Percentiles rank a stretch among this genome's conserved stretches.
Evolutionary conservation across 1,140 invertebrate species (phyloP).

Genomic region (Pemphigus obesinymphae): DNA sequence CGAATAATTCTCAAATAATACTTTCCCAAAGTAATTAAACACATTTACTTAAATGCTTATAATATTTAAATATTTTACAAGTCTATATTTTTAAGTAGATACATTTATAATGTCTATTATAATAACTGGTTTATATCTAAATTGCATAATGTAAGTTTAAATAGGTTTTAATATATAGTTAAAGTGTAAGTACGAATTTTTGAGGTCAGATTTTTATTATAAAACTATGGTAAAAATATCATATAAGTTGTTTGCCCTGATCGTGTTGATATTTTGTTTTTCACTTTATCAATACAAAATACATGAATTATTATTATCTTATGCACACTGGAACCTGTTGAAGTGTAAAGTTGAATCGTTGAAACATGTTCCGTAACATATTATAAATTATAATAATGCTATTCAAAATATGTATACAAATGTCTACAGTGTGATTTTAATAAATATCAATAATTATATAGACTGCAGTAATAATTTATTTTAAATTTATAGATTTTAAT

Average conservation of each 20-base stretch:
- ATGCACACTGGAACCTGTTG: background rate
- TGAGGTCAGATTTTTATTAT: background rate
- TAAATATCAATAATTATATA: background rate
- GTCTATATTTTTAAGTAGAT: too few relatives aligned
- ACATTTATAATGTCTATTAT: too few relatives aligned
- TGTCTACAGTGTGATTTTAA: background rate
- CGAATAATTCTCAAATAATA: too few relatives aligned
- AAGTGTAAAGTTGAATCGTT: background rate
- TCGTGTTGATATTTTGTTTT: background rate
- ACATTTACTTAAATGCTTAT: too few relatives aligned
- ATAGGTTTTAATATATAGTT: too few relatives aligned
- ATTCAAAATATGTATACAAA: background rate
- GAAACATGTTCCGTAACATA: background rate
- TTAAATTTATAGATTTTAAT: background rate
- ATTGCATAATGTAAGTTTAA: too few relatives aligned
- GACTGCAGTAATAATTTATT: background rate
- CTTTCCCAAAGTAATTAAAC: too few relatives aligned
- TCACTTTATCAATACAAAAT: background rate
- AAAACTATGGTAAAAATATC: background rate
- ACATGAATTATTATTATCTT: background rate
- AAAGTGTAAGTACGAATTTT: too few relatives aligned
- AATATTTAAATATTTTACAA: too few relatives aligned
- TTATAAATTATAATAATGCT: too few relatives aligned
- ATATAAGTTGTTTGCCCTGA: constrained; percentile 13
- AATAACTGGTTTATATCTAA: too few relatives aligned